Conservation (phyloP, 2,888 invertebrate species). For the Exephanes ischioxanthus region DNA sequence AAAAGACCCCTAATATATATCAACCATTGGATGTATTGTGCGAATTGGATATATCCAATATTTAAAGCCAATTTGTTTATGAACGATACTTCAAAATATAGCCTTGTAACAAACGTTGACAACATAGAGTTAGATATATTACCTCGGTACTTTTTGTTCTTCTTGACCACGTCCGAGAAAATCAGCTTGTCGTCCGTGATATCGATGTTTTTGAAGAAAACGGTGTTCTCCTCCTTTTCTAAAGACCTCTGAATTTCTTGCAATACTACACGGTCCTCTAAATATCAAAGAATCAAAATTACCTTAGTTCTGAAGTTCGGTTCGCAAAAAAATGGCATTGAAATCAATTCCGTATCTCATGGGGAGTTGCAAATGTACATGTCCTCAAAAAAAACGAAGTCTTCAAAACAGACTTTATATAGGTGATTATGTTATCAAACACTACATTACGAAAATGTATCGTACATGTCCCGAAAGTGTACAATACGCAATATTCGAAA, state of each 20-base stretch:
- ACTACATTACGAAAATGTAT: background rate
- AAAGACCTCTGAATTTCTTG: background rate
- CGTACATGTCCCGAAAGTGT: too few relatives aligned
- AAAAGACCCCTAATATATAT: too few relatives aligned
- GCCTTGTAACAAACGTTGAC: background rate
- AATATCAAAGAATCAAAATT: background rate
- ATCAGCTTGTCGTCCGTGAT: background rate
- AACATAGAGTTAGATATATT: background rate
- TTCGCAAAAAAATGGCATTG: background rate
- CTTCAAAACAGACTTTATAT: conserved; percentile 1
- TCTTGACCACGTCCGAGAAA: background rate
- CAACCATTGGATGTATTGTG: too few relatives aligned
- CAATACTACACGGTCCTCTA: background rate
- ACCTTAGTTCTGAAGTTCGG: background rate
- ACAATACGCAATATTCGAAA: too few relatives aligned
- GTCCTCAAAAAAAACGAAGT: conserved; percentile 10
- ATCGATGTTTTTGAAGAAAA: background rate
- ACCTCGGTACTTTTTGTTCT: background rate
- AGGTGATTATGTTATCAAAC: background rate
- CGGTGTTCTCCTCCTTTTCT: background rate
- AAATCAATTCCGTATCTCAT: too few relatives aligned
- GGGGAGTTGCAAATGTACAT: background rate
- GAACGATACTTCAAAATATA: background rate
- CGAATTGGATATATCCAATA: too few relatives aligned
- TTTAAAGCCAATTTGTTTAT: background rate